phyloP scores from a whole-genome alignment of 2,888 invertebrate species.

The Heliconius ethilla region DNA sequence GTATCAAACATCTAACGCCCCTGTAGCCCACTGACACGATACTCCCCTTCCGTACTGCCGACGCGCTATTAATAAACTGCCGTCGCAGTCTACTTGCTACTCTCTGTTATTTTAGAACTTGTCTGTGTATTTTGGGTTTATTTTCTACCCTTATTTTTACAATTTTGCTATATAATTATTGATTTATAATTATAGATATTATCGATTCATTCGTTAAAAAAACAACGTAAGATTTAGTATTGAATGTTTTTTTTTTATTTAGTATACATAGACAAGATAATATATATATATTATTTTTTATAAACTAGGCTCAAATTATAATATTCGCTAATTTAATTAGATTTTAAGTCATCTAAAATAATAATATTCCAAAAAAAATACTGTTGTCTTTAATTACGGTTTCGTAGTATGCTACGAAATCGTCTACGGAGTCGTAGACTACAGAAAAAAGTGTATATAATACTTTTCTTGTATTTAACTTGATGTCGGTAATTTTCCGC shows the following conservation, averaged over 20 bases:
- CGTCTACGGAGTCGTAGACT: not conserved
- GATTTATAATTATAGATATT: too few relatives aligned
- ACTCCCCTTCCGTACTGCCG: constrained; percentile 24
- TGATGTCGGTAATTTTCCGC: too few relatives aligned
- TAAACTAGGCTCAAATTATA: too few relatives aligned
- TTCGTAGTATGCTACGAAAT: constrained; percentile 2
- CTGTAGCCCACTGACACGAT: constrained; percentile 21
- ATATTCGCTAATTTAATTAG: too few relatives aligned
- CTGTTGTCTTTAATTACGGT: not conserved
- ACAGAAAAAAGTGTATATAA: not conserved
- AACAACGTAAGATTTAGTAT: too few relatives aligned
- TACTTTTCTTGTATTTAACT: not conserved
- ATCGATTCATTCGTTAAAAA: not conserved
- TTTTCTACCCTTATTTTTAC: not conserved
- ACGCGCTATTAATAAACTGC: constrained; percentile 6
- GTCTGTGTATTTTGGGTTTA: not conserved
- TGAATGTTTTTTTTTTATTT: too few relatives aligned
- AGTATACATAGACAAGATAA: too few relatives aligned
- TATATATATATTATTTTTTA: too few relatives aligned
- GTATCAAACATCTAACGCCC: not conserved
- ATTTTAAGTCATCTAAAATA: too few relatives aligned
- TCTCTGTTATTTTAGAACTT: not conserved
- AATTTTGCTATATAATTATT: not conserved
- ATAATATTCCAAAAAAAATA: too few relatives aligned
- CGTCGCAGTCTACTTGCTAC: not conserved